phyloP scores from a whole-genome alignment of 1,140 invertebrate genomes.

The Magallana angulata region DNA sequence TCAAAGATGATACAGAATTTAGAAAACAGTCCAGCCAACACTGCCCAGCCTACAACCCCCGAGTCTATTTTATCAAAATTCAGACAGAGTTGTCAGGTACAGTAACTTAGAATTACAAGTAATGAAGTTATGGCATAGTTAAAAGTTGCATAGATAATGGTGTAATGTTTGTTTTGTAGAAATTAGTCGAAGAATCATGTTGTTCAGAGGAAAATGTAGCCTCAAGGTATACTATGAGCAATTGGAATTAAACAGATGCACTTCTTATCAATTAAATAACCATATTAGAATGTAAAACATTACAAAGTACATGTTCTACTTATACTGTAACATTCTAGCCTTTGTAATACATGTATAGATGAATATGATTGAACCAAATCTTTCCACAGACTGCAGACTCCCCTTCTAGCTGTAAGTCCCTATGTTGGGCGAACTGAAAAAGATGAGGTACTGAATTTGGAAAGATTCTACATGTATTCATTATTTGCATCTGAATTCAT shows the following conservation, averaged over 20 bases:
- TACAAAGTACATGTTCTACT: no score
- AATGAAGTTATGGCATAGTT: no score
- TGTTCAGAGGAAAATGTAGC: neutral
- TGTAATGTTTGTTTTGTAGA: neutral
- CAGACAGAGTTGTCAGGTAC: slow-evolving; percentile 6
- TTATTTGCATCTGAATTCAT: no score
- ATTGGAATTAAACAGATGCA: no score
- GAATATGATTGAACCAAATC: no score
- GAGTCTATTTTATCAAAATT: slow-evolving; percentile 25
- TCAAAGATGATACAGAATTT: neutral
- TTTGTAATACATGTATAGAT: no score
- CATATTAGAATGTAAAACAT: no score
- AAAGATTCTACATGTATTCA: no score
- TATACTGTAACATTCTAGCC: no score
- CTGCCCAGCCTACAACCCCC: neutral
- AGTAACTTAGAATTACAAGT: no score
- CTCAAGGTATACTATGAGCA: neutral
- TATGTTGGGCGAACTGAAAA: neutral
- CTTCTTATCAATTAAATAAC: no score
- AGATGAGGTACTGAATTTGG: neutral
- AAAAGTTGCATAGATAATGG: no score
- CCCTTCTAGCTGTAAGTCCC: neutral
- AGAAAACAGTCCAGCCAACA: neutral
- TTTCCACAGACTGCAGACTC: neutral
- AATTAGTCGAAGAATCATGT: neutral